Evolutionary conservation across 2,113 vertebrate species (phyloP).

Genomic region (Lophotis ruficrista): DNA sequence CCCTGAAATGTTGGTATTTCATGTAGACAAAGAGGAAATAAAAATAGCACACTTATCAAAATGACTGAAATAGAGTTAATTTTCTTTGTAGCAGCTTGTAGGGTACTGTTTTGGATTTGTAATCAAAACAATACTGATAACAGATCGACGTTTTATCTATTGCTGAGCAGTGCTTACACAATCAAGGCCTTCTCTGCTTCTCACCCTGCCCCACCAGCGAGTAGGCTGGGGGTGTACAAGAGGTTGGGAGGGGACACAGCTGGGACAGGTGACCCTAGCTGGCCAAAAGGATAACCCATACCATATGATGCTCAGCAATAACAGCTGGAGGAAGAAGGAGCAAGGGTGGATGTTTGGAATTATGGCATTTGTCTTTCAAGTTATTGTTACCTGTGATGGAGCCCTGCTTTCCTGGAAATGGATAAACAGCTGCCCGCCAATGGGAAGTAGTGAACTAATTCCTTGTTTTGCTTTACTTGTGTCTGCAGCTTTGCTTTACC

Average conservation of each 20-base stretch:
- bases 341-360: rapidly evolving
- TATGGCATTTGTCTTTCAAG: background rate
- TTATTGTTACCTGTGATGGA: background rate
- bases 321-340: background rate
- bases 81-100: background rate
- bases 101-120: background rate
- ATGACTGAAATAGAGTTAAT: background rate
- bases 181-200: background rate
- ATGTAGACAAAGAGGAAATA: background rate
- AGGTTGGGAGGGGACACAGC: rapidly evolving
- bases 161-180: background rate
- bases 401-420: background rate
- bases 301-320: background rate
- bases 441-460: background rate
- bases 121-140: background rate
- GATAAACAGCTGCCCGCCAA: background rate
- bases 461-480: background rate
- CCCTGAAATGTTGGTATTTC: background rate
- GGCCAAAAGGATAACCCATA: background rate
- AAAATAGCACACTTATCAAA: background rate
- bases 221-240: background rate
- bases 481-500: background rate
- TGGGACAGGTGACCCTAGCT: background rate
- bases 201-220: rapidly evolving
- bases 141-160: rapidly evolving